Evolutionary conservation across 2,113 vertebrate genomes (phyloP).

Genomic region (rabbit (Oryctolagus cuniculus)): DNA sequence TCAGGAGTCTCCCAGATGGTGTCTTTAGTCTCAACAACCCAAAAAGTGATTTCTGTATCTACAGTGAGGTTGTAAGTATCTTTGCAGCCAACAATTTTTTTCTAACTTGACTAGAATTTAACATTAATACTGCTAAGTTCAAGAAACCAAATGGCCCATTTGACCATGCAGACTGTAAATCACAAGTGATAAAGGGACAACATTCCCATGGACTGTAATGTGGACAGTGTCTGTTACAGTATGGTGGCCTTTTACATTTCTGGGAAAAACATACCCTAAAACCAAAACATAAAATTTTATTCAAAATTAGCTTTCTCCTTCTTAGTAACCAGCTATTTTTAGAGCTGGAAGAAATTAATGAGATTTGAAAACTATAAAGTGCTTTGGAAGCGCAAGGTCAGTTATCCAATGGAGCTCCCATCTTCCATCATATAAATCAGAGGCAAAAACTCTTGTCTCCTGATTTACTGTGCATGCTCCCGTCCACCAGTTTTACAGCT

Average conservation of each 20-base stretch:
- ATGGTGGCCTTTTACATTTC: not conserved
- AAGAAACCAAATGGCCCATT: not conserved
- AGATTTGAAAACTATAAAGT: not conserved
- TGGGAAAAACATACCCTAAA: not conserved
- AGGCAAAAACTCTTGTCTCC: not conserved
- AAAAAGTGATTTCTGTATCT: not conserved
- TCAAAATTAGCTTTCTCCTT: conserved; percentile 48
- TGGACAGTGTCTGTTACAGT: not conserved
- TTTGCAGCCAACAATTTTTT: conserved; percentile 38
- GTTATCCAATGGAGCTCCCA: not conserved
- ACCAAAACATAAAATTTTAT: not conserved
- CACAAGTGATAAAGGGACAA: not conserved
- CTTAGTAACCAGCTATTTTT: not conserved
- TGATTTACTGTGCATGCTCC: not conserved
- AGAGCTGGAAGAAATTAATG: not conserved
- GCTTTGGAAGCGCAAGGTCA: not conserved
- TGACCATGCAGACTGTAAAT: not conserved
- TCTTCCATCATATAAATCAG: not conserved
- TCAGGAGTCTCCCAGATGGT: not conserved
- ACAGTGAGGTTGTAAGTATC: not conserved
- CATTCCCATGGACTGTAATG: not conserved
- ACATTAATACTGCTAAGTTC: conserved; percentile 10
- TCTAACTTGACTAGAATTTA: not conserved
- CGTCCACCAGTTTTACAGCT: not conserved
- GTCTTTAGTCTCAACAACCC: not conserved